Conservation (phyloP, 2,113 vertebrate species). For the Camarhynchus parvulus region DNA sequence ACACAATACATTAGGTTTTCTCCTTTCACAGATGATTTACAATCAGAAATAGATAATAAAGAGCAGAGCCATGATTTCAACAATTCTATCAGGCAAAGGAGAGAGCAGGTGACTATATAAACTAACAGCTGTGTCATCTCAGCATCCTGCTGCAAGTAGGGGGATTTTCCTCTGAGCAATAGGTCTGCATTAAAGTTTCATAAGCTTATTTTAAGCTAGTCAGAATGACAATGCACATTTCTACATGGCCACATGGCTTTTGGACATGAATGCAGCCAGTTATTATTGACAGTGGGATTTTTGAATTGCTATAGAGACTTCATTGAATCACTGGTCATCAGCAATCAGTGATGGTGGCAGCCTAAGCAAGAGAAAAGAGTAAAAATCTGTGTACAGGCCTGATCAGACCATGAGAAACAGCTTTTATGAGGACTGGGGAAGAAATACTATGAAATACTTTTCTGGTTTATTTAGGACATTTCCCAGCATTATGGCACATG, state of each 20-base stretch:
- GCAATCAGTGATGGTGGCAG: fast-evolving
- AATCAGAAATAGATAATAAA: not conserved
- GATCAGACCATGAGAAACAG: not conserved
- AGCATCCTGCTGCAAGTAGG: not conserved
- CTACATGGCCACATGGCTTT: not conserved
- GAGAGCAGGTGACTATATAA: not conserved
- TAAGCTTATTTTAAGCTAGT: not conserved
- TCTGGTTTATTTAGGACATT: not conserved
- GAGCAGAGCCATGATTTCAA: not conserved
- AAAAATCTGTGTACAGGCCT: not conserved
- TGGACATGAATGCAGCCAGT: not conserved
- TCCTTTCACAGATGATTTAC: not conserved
- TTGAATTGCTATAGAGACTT: not conserved
- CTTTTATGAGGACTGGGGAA: not conserved
- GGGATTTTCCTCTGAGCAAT: not conserved
- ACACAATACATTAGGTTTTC: not conserved
- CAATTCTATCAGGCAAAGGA: not conserved
- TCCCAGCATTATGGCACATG: fast-evolving
- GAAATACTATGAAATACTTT: not conserved
- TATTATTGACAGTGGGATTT: not conserved
- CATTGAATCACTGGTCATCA: not conserved
- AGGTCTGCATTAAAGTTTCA: not conserved
- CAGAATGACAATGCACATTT: not conserved
- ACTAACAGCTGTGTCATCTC: not conserved
- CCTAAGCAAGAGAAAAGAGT: not conserved